Base-by-base conservation (phyloP, 2,797 vertebrate species). In the Brotogeris chrysoptera region DNA sequence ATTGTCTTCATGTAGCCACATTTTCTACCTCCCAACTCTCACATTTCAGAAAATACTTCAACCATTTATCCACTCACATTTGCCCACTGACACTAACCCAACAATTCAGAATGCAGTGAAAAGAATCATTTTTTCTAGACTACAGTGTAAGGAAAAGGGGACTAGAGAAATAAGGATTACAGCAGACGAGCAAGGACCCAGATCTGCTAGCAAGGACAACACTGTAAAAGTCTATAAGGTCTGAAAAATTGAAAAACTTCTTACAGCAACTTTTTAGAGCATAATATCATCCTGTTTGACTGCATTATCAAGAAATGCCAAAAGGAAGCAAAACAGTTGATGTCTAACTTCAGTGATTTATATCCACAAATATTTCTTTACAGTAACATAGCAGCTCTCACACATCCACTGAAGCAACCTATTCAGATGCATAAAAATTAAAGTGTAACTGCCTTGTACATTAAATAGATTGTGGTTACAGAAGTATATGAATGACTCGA, bases 251-350 rank as follows among this genome's bases (percentile, higher is more conserved):
- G 66, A 83, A 92, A 65, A 47, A 14, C 13, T 34, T 74, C 46
- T 59, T 9, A 70, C 32, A 73, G 74, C 32, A 73, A 30, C 5
- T 72, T 83, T 63, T 80, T 44, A 32, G 68, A 80, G 86, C 32
- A 66, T 52, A 95, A 38, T 79, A 72, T 86, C 86, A 88, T 87
- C 32, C 73, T 83, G 87, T 93, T 88, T 77, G 28, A 87, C 34
- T 72, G 65, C 55, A 46, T 2, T 28, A 66, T 61, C 65, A 38
- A 94, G 77, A 97, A 93, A 91, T 60, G 43, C 64, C 88, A 93
- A 77, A 86, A 95, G 87, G 93, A 95, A 97, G 90, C 17, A 74
- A 97, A 94, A 95, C 66, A 34, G 15, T 83, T 92, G 61, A 90
- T 86, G 92, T 68, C 81, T 76, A 94, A 95, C 79, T 92, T 74